Evolutionary conservation across 2,797 vertebrate species (phyloP), one percentile per base, ranked within the genome.

Genomic region (Clarias fuscus): DNA sequence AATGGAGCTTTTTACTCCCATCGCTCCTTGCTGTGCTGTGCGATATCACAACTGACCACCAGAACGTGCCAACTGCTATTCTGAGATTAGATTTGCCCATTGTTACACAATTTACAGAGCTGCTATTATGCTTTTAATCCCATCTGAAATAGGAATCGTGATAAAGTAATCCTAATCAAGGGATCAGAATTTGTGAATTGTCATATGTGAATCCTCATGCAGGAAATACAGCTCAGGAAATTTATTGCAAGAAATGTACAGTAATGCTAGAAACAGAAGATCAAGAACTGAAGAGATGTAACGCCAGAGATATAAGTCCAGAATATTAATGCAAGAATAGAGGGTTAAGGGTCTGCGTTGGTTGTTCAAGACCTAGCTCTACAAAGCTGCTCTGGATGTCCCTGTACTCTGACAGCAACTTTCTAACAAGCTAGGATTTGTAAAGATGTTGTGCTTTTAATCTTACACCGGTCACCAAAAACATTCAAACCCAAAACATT

Each of bases 1-100:
- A 91, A 85, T 87, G 81, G 78, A 22, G 72, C 82, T 80, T 91
- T 88, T 84, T 83, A 58, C 53, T 82, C 56, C 40, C 85, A 86
- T 83, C 3, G 27, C 13, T 8, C 37, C 72, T 61, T 59, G 33
- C 72, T 84, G 65, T 59, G 33, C 72, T 84, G 65, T 72, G 70
- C 56, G 40, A 64, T 27, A 53, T 71, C 65, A 48, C 58, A 48
- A 43, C n/a, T 37, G 61, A 68, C 64, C 64, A 82, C 79, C 64
- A 68, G 27, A 30, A 68, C 18, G 0, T 30, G n/a, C 17, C 17
- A 1, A 13, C 4, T 68, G 43, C 68, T 82, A 56, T 22, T 82
- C 53, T 20, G 22, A 82, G 80, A 67, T 65, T 67, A 53, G n/a
- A 82, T 65, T 81, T 65, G 62, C 27, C 5, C 2, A 56, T 14